Conservation (phyloP, 2,113 vertebrate genomes). For the Colius striatus region DNA sequence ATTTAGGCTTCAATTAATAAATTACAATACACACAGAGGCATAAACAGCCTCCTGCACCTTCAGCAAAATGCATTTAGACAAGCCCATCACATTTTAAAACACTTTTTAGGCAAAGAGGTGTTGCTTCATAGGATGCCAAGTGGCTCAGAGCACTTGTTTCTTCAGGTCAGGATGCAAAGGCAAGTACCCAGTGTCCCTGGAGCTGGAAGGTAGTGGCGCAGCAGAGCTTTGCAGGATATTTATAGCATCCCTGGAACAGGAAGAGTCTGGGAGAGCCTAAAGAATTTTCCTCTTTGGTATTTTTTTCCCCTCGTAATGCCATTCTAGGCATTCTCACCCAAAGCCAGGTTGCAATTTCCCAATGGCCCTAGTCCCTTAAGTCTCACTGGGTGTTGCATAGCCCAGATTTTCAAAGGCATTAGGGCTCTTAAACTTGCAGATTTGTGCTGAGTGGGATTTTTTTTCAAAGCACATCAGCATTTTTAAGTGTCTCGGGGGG, state of each 20-base stretch:
- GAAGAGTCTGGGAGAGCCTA: neutral
- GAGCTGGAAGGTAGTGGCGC: neutral
- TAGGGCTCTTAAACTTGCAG: constrained; percentile 5
- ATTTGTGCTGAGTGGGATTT: neutral
- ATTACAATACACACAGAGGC: constrained; percentile 20
- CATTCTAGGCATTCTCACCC: neutral
- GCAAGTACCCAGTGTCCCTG: neutral
- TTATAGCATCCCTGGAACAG: neutral
- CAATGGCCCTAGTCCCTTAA: constrained; percentile 10
- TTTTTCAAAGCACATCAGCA: constrained; percentile 30
- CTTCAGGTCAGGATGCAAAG: neutral
- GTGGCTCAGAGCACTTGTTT: neutral
- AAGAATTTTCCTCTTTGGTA: neutral
- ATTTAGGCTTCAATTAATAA: constrained; percentile 51
- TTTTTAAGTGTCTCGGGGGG: constrained; percentile 38
- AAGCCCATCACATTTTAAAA: neutral
- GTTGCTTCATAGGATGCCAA: neutral
- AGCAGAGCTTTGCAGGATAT: neutral
- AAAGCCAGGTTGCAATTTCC: neutral
- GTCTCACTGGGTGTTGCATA: neutral
- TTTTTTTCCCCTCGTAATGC: neutral
- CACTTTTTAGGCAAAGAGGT: neutral
- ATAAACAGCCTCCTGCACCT: neutral
- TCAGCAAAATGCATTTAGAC: neutral
- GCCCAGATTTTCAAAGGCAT: constrained; percentile 3